Conservation (phyloP, 1,140 invertebrate species). For the Anastrepha ludens region DNA sequence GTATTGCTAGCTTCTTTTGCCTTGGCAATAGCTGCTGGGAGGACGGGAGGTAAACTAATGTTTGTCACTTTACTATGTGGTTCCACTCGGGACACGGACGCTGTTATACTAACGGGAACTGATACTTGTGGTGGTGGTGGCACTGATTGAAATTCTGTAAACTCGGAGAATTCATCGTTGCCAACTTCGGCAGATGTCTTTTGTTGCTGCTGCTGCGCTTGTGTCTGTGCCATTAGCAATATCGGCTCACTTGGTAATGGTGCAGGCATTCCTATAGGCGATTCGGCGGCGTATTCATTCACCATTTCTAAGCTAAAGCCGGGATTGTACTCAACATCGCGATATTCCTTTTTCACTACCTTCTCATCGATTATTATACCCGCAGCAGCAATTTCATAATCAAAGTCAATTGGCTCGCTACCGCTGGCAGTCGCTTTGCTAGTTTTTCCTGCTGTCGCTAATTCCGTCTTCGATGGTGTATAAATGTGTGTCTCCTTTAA, state of each 20-base stretch:
- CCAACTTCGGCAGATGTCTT: slow-evolving; percentile 6
- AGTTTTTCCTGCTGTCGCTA: slow-evolving; percentile 60
- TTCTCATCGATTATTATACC: slow-evolving; percentile 73
- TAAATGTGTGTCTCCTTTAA: slow-evolving; percentile 73
- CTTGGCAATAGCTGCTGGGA: slow-evolving; percentile 54
- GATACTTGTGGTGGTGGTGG: slow-evolving; percentile 55
- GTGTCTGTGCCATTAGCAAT: not conserved
- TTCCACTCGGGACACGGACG: not conserved
- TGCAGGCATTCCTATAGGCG: not conserved
- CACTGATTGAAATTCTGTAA: slow-evolving; percentile 72
- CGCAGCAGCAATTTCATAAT: slow-evolving; percentile 71
- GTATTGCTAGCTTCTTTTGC: slow-evolving; percentile 45
- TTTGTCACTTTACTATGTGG: slow-evolving; percentile 6
- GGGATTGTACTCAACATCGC: slow-evolving; percentile 73
- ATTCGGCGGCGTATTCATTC: slow-evolving; percentile 33
- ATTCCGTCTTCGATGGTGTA: slow-evolving; percentile 67
- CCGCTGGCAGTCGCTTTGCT: slow-evolving; percentile 53
- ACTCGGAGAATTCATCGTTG: slow-evolving; percentile 63
- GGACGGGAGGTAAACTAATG: not conserved
- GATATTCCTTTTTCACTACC: slow-evolving; percentile 73
- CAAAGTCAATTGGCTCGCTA: slow-evolving; percentile 68
- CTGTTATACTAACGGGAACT: not conserved
- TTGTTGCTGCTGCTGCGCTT: slow-evolving; percentile 4
- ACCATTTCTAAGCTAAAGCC: slow-evolving; percentile 53
- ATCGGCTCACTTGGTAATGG: not conserved